Conservation (phyloP, 2,113 vertebrate species). For the Oncorhynchus gorbuscha region DNA sequence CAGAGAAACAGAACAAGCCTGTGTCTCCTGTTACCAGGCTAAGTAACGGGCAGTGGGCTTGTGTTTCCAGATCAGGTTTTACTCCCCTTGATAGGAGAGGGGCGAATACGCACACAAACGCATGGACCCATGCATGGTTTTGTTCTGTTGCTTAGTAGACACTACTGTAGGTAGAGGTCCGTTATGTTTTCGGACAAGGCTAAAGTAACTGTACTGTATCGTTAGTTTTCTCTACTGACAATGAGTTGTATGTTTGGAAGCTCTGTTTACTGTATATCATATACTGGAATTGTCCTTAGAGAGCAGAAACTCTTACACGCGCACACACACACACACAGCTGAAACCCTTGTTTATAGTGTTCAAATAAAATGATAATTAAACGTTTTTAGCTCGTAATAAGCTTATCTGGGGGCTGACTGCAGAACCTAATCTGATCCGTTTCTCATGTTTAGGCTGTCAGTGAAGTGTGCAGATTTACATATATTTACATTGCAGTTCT, state of each 20-base stretch:
- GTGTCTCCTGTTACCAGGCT: slow-evolving; percentile 26
- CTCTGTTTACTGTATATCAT: neutral
- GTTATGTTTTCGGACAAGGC: no score
- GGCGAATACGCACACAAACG: no score
- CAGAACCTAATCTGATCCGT: slow-evolving; percentile 52
- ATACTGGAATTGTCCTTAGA: neutral
- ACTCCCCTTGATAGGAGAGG: no score
- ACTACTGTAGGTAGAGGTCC: no score
- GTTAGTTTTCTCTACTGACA: no score
- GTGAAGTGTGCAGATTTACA: slow-evolving; percentile 52
- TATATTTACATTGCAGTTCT: slow-evolving; percentile 44
- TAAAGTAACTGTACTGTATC: no score
- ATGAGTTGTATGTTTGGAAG: no score
- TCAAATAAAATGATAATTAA: slow-evolving; percentile 45
- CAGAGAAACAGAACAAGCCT: neutral
- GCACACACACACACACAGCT: slow-evolving; percentile 7
- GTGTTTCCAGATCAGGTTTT: slow-evolving; percentile 37
- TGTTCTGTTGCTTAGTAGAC: no score
- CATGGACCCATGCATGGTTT: no score
- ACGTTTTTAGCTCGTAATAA: slow-evolving; percentile 52
- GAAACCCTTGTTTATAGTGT: slow-evolving; percentile 33
- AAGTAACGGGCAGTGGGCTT: slow-evolving; percentile 25
- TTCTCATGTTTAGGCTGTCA: slow-evolving; percentile 49
- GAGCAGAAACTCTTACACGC: neutral
- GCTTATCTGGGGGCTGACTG: slow-evolving; percentile 44